A percentile compares a stretch with the other conserved stretches of the same genome.
Evolutionary conservation across 2,113 vertebrate genomes (phyloP).

Genomic region (Odontesthes bonariensis): DNA sequence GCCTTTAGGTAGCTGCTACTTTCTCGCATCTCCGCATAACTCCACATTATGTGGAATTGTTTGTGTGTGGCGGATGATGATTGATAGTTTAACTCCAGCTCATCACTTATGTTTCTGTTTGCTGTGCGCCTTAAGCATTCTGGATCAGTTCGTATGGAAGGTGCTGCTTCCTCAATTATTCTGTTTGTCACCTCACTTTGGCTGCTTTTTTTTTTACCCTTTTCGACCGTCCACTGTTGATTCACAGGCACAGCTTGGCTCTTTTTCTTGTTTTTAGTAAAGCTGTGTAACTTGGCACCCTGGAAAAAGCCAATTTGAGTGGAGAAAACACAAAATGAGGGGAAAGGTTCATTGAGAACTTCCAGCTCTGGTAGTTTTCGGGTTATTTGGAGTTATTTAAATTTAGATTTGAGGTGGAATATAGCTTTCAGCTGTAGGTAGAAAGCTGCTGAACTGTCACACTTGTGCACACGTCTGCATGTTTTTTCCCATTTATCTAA

Average conservation of each 20-base stretch:
- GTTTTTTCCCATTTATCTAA: slow-evolving; percentile 22
- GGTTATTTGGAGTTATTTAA: slow-evolving; percentile 31
- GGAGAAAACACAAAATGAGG: slow-evolving; percentile 6
- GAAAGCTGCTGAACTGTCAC: slow-evolving; percentile 40
- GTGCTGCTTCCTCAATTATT: slow-evolving; percentile 56
- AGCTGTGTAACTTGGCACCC: background rate
- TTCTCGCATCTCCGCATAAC: slow-evolving; percentile 85
- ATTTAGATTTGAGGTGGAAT: slow-evolving; percentile 33
- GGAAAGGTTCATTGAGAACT: slow-evolving; percentile 10
- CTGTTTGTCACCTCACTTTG: slow-evolving; percentile 55
- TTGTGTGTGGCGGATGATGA: slow-evolving; percentile 57
- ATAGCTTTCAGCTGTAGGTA: slow-evolving; percentile 38
- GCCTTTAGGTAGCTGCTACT: slow-evolving; percentile 82
- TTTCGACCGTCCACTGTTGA: slow-evolving; percentile 41
- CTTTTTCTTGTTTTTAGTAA: slow-evolving; percentile 16
- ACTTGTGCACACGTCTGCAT: slow-evolving; percentile 9
- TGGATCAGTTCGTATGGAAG: slow-evolving; percentile 61
- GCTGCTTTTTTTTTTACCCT: slow-evolving; percentile 32
- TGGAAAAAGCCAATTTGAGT: slow-evolving; percentile 13
- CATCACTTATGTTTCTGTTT: slow-evolving; percentile 63
- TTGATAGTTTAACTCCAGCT: slow-evolving; percentile 65
- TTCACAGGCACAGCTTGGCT: slow-evolving; percentile 16
- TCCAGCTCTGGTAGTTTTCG: slow-evolving; percentile 11
- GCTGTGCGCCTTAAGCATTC: slow-evolving; percentile 48
- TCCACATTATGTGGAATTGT: slow-evolving; percentile 53